Conservation (phyloP, 2,888 invertebrate genomes). For the Euzophera pinguis region DNA sequence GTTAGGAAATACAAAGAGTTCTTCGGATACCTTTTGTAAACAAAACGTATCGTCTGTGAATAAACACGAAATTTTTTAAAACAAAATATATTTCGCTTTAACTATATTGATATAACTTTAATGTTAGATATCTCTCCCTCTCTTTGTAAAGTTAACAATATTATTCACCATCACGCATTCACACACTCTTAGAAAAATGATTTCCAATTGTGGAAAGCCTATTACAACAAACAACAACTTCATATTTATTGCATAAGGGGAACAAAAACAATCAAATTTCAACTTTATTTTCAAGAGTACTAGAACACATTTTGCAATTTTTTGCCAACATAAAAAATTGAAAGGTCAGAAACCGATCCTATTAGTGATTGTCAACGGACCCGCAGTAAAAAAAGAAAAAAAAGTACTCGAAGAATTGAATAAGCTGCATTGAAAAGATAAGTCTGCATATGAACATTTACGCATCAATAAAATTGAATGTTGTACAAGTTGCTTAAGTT, state of each 20-base stretch:
- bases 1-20: too few species aligned
- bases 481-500: conserved; percentile 25
- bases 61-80: too few species aligned
- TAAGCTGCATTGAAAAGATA: conserved; percentile 44
- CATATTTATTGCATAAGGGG: conserved; percentile 7
- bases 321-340: conserved; percentile 10
- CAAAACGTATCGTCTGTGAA: too few species aligned
- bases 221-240: conserved; percentile 6
- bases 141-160: too few species aligned
- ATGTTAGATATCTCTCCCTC: too few species aligned
- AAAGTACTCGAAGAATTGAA: conserved; percentile 33
- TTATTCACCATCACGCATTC: not conserved
- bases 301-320: not conserved
- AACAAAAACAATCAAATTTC: not conserved
- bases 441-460: conserved; percentile 33
- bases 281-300: not conserved
- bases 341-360: conserved; percentile 18
- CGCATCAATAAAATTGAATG: conserved; percentile 39
- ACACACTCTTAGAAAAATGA: not conserved
- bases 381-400: conserved; percentile 24
- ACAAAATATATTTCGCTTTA: too few species aligned
- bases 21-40: too few species aligned
- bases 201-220: not conserved
- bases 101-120: too few species aligned
- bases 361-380: conserved; percentile 22